Evolutionary conservation across 1,140 invertebrate species (phyloP).

Genomic region (Drosophila kanapiae): DNA sequence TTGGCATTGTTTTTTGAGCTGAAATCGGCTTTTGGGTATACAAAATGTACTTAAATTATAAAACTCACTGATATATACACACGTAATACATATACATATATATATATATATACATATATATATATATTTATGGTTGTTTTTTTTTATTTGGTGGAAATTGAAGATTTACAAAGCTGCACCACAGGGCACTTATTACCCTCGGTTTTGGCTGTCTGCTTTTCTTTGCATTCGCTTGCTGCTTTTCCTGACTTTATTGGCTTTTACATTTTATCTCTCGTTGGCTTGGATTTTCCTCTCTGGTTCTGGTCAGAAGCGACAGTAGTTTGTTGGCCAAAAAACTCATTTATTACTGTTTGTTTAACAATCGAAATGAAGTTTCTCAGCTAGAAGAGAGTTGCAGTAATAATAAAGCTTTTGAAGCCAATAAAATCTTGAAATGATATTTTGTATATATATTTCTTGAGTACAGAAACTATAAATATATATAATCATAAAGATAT

Average conservation of each 20-base stretch:
- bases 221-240: background rate
- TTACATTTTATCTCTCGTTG: background rate
- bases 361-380: slow-evolving; percentile 8
- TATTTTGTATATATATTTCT: background rate
- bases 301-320: slow-evolving; percentile 12
- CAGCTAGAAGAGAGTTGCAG: background rate
- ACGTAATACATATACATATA: slow-evolving; percentile 6
- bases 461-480: no score
- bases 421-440: no score
- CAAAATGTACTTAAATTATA: slow-evolving; percentile 44
- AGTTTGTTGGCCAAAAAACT: slow-evolving; percentile 30
- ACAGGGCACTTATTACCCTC: slow-evolving; percentile 41
- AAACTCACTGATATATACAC: slow-evolving; percentile 30
- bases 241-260: background rate
- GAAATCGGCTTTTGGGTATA: slow-evolving; percentile 53
- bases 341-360: slow-evolving; percentile 40
- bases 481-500: no score
- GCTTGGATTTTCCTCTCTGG: slow-evolving; percentile 2
- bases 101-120: background rate
- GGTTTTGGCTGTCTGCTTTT: slow-evolving; percentile 2
- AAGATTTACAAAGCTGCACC: slow-evolving; percentile 44
- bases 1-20: background rate
- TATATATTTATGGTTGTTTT: slow-evolving; percentile 27
- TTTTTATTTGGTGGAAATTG: slow-evolving; percentile 44
- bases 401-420: background rate